A percentile compares a stretch with the other conserved stretches of the same genome.
Evolutionary conservation across 2,797 vertebrate species (phyloP).

Genomic region (Leptoclinus maculatus): DNA sequence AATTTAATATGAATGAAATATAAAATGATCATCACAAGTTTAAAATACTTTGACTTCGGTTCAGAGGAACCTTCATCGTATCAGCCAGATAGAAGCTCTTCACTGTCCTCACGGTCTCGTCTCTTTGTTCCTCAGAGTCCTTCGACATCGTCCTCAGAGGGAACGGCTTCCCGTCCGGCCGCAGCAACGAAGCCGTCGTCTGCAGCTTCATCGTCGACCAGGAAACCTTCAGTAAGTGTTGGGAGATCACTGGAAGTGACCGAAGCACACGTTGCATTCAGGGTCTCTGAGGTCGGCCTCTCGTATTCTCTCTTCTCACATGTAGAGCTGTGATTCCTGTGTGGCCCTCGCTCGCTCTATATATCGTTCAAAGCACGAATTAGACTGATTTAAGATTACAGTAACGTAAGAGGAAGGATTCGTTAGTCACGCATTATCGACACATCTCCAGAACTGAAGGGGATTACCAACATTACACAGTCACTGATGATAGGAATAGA

Average conservation of each 20-base stretch:
- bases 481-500: neutral
- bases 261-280: neutral
- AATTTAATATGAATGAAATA: too few species aligned
- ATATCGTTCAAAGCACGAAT: neutral
- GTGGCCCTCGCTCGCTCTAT: neutral
- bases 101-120: too few species aligned
- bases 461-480: neutral
- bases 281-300: neutral
- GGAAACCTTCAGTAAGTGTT: conserved; percentile 87
- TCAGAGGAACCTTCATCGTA: too few species aligned
- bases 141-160: conserved; percentile 93
- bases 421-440: neutral
- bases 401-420: neutral
- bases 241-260: neutral
- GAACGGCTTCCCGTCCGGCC: conserved; percentile 88
- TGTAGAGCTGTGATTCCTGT: neutral
- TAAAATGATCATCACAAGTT: too few species aligned
- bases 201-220: conserved; percentile 88
- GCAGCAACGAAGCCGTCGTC: conserved; percentile 74
- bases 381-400: too few species aligned
- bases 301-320: neutral
- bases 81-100: too few species aligned
- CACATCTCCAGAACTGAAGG: neutral
- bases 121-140: conserved; percentile 83
- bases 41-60: too few species aligned